Percentiles rank a stretch among this genome's conserved stretches.
Conservation (phyloP, 64 coral and sea anemone genomes). For the Hydrozoanthus tunicans region DNA sequence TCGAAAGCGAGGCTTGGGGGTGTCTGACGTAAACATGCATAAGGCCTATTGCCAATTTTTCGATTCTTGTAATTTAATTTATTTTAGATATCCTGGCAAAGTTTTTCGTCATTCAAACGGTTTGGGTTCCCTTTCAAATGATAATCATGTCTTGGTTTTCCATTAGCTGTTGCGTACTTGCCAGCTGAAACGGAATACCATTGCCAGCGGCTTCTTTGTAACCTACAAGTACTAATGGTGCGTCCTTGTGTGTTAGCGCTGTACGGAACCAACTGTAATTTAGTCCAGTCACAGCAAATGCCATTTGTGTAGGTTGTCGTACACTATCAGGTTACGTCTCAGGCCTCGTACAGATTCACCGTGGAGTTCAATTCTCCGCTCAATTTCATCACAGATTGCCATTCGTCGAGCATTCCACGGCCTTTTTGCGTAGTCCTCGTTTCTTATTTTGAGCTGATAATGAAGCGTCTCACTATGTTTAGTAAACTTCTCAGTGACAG, state of each 20-base stretch:
- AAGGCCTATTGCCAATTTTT: too few relatives aligned
- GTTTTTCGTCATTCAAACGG: too few relatives aligned
- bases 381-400: slow-evolving; percentile 43
- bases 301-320: slow-evolving; percentile 26
- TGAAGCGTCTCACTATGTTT: background rate
- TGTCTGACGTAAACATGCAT: too few relatives aligned
- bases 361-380: background rate
- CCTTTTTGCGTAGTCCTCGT: background rate
- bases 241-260: background rate
- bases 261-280: background rate
- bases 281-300: background rate
- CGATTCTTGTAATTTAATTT: too few relatives aligned
- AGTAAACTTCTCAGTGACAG: background rate
- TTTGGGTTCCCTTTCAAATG: too few relatives aligned
- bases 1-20: too few relatives aligned
- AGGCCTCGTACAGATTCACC: slow-evolving; percentile 4
- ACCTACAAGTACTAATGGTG: background rate
- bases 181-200: too few relatives aligned
- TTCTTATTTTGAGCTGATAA: background rate
- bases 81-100: too few relatives aligned
- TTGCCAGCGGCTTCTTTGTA: background rate
- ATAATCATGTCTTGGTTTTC: too few relatives aligned
- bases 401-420: slow-evolving; percentile 4
- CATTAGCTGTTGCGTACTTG: too few relatives aligned
- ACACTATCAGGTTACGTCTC: slow-evolving; percentile 15